A percentile compares a stretch with the other conserved stretches of the same genome.
phyloP scores from a whole-genome alignment of 1,140 invertebrate genomes.

The Calosoma granatense region DNA sequence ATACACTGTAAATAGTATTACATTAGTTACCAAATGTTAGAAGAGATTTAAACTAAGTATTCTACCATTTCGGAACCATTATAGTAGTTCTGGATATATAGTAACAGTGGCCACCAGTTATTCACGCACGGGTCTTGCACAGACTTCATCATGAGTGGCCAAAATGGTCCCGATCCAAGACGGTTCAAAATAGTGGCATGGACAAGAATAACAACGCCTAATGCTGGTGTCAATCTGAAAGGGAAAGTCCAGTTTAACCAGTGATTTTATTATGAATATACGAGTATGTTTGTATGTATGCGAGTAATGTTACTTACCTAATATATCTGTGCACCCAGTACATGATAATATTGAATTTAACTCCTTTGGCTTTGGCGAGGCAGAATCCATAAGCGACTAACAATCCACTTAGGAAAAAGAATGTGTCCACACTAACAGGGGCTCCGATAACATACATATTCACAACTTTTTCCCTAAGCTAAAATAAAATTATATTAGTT shows the following conservation, averaged over 20 bases:
- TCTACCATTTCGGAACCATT: slow-evolving; percentile 29
- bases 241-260: not conserved
- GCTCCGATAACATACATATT: slow-evolving; percentile 29
- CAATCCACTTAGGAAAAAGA: slow-evolving; percentile 48
- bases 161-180: slow-evolving; percentile 34
- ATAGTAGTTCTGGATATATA: slow-evolving; percentile 50
- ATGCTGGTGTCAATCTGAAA: slow-evolving; percentile 38
- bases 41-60: not conserved
- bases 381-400: slow-evolving; percentile 45
- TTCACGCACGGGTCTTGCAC: slow-evolving; percentile 30
- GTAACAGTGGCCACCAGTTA: slow-evolving; percentile 47
- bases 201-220: slow-evolving; percentile 33
- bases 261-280: not conserved
- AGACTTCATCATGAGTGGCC: slow-evolving; percentile 23
- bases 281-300: not conserved
- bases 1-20: slow-evolving; percentile 47
- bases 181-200: slow-evolving; percentile 31
- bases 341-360: slow-evolving; percentile 27
- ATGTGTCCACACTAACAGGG: slow-evolving; percentile 42
- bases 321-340: slow-evolving; percentile 34
- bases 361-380: slow-evolving; percentile 33
- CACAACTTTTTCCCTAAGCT: slow-evolving; percentile 14
- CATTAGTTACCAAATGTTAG: not conserved
- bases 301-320: slow-evolving; percentile 20
- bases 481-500: slow-evolving; percentile 7